A percentile compares a stretch with the other conserved stretches of the same genome.
These are phyloP conservation scores for Oxyteleia sp. DNA, from an alignment of 2,888 invertebrate genomes.

Conservation along the genomic window DNA sequence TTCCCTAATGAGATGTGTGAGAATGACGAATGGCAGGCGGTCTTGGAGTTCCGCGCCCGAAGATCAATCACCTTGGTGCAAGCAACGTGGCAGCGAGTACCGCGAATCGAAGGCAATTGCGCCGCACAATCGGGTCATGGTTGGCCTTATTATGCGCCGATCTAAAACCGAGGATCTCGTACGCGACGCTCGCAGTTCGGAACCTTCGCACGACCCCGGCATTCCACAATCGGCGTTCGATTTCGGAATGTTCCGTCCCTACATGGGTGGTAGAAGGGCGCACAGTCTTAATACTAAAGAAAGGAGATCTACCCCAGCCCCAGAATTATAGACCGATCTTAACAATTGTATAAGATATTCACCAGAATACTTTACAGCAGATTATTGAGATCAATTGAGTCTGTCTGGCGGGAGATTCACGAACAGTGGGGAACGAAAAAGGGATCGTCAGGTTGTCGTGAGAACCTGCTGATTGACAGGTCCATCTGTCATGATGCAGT, in stretches of 20 bases:
- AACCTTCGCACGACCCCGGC: slow-evolving; percentile 57
- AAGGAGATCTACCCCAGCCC: too few relatives aligned
- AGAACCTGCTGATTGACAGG: too few relatives aligned
- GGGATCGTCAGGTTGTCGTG: too few relatives aligned
- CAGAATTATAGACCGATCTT: too few relatives aligned
- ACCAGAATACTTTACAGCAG: too few relatives aligned
- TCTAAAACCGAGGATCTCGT: slow-evolving; percentile 49
- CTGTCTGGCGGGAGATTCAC: too few relatives aligned
- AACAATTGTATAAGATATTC: too few relatives aligned
- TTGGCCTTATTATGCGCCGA: slow-evolving; percentile 55
- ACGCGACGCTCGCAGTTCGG: slow-evolving; percentile 19
- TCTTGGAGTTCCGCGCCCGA: slow-evolving; percentile 52
- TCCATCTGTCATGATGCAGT: too few relatives aligned
- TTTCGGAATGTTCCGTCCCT: slow-evolving; percentile 48
- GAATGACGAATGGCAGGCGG: slow-evolving; percentile 69
- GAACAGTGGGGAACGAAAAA: too few relatives aligned
- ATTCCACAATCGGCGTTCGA: slow-evolving; percentile 50
- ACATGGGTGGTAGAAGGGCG: too few relatives aligned
- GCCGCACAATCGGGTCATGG: slow-evolving; percentile 65
- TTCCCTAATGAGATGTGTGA: slow-evolving; percentile 71
- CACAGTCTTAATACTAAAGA: too few relatives aligned
- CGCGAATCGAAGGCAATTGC: slow-evolving; percentile 55
- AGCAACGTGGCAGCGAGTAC: slow-evolving; percentile 12
- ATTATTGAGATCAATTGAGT: too few relatives aligned
- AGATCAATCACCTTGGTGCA: slow-evolving; percentile 66